phyloP scores from a whole-genome alignment of 2,113 vertebrate species.

The Gavialis gangeticus region DNA sequence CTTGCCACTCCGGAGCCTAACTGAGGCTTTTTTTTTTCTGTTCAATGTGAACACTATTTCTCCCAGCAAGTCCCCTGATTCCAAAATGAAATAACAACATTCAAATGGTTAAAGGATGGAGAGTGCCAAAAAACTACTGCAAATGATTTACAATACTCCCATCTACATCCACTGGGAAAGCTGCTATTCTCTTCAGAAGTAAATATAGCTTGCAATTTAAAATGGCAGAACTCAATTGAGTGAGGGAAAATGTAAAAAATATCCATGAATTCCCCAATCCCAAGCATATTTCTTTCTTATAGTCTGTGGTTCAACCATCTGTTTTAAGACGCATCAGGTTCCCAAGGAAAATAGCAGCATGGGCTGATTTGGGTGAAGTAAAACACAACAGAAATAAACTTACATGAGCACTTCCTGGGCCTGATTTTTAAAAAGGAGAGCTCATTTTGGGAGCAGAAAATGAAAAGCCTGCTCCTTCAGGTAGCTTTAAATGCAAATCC shows the following conservation, averaged over 20 bases:
- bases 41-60: not conserved
- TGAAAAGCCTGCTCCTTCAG: not conserved
- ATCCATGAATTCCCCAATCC: not conserved
- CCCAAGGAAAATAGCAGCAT: not conserved
- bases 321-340: conserved; percentile 5
- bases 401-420: conserved; percentile 12
- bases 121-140: not conserved
- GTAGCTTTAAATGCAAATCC: not conserved
- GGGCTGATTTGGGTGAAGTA: not conserved
- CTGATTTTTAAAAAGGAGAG: not conserved
- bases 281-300: conserved; percentile 31
- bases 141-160: conserved; percentile 20
- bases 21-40: no score
- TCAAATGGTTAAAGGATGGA: not conserved
- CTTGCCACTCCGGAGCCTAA: no score
- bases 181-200: not conserved
- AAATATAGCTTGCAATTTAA: not conserved
- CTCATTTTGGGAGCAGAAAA: not conserved
- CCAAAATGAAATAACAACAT: conserved; percentile 13
- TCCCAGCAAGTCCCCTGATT: not conserved
- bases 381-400: conserved; percentile 27
- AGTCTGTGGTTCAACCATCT: conserved; percentile 1
- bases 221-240: not conserved
- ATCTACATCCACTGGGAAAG: not conserved
- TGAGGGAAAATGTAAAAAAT: not conserved